Base-by-base conservation (phyloP, 2,797 vertebrate genomes). In the Parambassis ranga region DNA sequence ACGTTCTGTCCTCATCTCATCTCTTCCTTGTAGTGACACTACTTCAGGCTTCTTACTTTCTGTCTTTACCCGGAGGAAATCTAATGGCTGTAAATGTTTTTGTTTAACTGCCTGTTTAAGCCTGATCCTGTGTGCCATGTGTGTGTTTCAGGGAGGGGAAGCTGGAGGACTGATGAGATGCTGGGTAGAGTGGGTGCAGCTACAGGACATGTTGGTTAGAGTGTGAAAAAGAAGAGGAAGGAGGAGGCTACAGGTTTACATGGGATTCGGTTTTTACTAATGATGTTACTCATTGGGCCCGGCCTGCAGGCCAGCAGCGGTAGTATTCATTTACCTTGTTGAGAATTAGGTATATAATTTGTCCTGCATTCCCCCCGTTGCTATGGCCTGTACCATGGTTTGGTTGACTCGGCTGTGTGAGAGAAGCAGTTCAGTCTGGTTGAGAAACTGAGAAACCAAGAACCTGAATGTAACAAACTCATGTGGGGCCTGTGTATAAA, bases 321-420 rank as follows among this genome's bases (percentile, higher is more conserved):
- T 37, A 47, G 71, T 32, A 71, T 88, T 87, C 71, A 90, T 91
- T 92, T 92, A 92, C 91, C 91, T 91, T 86, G 74, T 90, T 84
- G 87, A 84, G 82, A 81, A 77, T 92, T 93, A 94, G 87, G 90
- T 91, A 91, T 93, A 93, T 91, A 93, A 92, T 92, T 94, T 93
- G 91, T 94, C 93, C 81, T 93, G 93, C 89, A 93, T 90, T 82
- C 92, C 91, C 82, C 91, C 92, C 65, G 92, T 91, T 90, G 92
- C 92, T 90, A 94, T 90, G 89, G 92, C 90, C 88, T 91, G 93
- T 87, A 92, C 90, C 82, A 91, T 90, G 84, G 91, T 92, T 88
- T 92, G 93, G 90, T 91, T 91, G 78, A 92, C 77, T 92, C 92
- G 90, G 91, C 87, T 91, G 90, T 91, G 90, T 87, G 89, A 92